Evolutionary conservation across 2,113 vertebrate species (phyloP).

Genomic region (Microtus richardsoni): DNA sequence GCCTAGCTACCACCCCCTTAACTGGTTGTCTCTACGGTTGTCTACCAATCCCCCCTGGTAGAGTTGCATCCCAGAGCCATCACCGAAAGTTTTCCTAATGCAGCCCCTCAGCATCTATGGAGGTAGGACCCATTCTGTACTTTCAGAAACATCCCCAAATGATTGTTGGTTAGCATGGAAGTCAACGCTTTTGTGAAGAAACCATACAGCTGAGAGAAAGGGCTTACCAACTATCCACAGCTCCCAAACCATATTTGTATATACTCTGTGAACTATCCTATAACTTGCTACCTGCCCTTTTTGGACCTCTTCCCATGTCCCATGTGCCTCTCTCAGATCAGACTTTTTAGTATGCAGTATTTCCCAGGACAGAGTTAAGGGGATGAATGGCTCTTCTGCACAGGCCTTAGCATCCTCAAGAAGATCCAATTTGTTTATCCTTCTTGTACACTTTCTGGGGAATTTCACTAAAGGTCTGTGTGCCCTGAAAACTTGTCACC

Average conservation of each 20-base stretch:
- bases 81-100: neutral
- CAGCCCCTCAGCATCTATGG: neutral
- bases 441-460: neutral
- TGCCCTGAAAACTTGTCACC: neutral
- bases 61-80: neutral
- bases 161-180: neutral
- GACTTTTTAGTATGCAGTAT: neutral
- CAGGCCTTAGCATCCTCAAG: neutral
- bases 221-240: neutral
- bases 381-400: neutral
- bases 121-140: neutral
- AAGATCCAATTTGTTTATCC: neutral
- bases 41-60: neutral
- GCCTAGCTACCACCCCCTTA: neutral
- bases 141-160: neutral
- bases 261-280: neutral
- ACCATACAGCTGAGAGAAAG: neutral
- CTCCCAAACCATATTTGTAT: neutral
- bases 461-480: neutral
- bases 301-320: neutral
- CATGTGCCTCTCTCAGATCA: neutral
- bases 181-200: neutral
- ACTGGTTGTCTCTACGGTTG: neutral
- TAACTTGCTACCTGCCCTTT: neutral
- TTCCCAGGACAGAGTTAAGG: neutral